Evolutionary conservation across 2,888 invertebrate species (phyloP), one percentile per base, ranked within the genome.

Genomic region (Hoplodrina blanda): DNA sequence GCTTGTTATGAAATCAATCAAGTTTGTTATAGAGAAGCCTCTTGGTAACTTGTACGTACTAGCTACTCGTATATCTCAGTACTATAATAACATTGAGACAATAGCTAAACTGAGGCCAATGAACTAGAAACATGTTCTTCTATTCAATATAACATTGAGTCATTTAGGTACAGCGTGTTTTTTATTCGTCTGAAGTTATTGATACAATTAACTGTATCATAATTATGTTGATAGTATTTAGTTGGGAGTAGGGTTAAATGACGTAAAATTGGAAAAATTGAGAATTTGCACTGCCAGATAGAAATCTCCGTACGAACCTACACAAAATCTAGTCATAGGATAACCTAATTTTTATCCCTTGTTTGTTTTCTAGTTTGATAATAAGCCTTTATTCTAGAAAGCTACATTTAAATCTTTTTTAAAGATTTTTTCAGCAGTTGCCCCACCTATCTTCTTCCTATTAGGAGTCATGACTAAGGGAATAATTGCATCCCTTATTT

Each of bases 101-200:
- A 82, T 76, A 60, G 68, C 19, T 15, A n/a, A 33, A 20, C 33
- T 52, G 60, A 13, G 73, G 72, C 37, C 77, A 76, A 71, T 77
- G 83, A 73, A 80, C 83, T 70, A 61, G 70, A 69, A 83, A 80
- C 69, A 69, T 61, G 59, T 65, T 59, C 8, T n/a, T 64, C 13
- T 46, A 59, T 66, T 54, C 30, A 41, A 57, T 55, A 64, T 17
- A 20, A 55, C 49, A 25, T 65, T 25, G 5, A 17, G 15, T 20
- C 41, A 50, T 46, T 15, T 19, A n/a, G n/a, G n/a, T n/a, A 75
- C 61, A 73, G 62, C 11, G 0, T 61, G 79, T 60, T 75, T 53
- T 53, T 25, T 44, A 10, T 52, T 30, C 11, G 6, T 4, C 4
- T 20, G 15, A 15, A 17, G 37, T 49, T 25, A 62, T 49, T 49